These are phyloP conservation scores for Lycia hirtaria DNA, from an alignment of 2,888 invertebrate genomes.

Conservation along the genomic window DNA sequence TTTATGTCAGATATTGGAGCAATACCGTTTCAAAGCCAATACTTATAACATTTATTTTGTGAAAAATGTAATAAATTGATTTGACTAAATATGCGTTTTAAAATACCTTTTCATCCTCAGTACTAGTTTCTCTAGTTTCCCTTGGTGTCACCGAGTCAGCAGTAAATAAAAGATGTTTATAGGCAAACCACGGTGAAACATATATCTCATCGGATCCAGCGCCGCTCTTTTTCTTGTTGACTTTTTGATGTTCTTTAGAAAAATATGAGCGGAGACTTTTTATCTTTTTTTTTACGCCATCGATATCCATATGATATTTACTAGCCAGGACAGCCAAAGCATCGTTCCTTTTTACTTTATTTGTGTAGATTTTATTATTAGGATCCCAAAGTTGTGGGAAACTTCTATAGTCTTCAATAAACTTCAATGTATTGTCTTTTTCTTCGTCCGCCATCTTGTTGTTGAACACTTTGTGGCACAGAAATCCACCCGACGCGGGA, in stretches of 20 bases:
- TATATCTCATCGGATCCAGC: conserved; percentile 13
- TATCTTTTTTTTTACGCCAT: conserved; percentile 29
- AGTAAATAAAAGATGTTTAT: conserved; percentile 23
- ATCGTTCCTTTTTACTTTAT: conserved; percentile 18
- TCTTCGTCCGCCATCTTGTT: conserved; percentile 18
- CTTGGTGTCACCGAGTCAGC: conserved; percentile 24
- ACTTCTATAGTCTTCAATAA: conserved; percentile 24
- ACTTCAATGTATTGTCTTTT: conserved; percentile 16
- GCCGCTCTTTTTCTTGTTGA: conserved; percentile 4
- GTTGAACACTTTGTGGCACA: conserved; percentile 12
- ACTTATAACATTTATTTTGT: conserved; percentile 18
- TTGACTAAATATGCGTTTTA: conserved; percentile 19
- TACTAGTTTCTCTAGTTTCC: conserved; percentile 32
- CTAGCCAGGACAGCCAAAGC: conserved; percentile 11
- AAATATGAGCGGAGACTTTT: conserved; percentile 28
- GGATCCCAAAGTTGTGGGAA: conserved; percentile 14
- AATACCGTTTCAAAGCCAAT: conserved; percentile 28
- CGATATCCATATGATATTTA: conserved; percentile 23
- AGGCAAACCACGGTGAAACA: conserved; percentile 23
- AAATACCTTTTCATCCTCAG: conserved; percentile 32
- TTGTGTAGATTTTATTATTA: conserved; percentile 17
- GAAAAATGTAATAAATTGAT: conserved; percentile 21
- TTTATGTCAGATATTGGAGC: conserved; percentile 33
- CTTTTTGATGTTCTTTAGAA: conserved; percentile 30
- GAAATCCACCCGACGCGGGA: conserved; percentile 13